Evolutionary conservation across 2,113 vertebrate species (phyloP).

Genomic region (Litocranius walleri): DNA sequence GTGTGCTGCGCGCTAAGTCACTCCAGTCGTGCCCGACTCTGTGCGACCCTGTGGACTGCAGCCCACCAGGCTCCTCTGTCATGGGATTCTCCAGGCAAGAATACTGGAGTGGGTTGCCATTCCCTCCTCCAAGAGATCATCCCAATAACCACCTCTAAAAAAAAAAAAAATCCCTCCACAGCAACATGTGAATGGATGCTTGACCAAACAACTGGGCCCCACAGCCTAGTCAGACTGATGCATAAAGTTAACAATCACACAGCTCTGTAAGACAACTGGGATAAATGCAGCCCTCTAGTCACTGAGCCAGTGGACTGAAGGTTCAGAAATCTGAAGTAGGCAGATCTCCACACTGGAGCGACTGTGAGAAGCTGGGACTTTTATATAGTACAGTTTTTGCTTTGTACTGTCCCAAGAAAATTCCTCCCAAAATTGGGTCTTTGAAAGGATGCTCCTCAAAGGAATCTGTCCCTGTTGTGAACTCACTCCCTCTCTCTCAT

Average conservation of each 20-base stretch:
- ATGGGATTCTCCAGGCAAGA: not conserved
- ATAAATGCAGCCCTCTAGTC: not conserved
- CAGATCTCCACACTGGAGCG: not conserved
- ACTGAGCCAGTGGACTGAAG: not conserved
- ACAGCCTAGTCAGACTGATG: not conserved
- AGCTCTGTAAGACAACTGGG: not conserved
- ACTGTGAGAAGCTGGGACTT: not conserved
- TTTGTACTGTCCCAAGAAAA: not conserved
- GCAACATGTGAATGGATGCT: not conserved
- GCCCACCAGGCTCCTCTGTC: not conserved
- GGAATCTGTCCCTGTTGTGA: not conserved
- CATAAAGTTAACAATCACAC: not conserved
- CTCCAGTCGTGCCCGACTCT: fast-evolving
- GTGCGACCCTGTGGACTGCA: fast-evolving
- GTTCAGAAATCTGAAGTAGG: not conserved
- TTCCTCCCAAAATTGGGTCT: not conserved
- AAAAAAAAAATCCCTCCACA: not conserved
- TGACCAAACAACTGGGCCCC: not conserved
- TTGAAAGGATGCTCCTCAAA: not conserved
- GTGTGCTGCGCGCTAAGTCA: not conserved
- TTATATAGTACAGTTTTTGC: not conserved
- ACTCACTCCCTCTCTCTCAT: not conserved
- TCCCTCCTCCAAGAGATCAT: not conserved
- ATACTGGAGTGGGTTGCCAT: not conserved
- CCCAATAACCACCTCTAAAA: not conserved